Evolutionary conservation across 2,797 vertebrate genomes (phyloP).

Genomic region (Manis pentadactyla): DNA sequence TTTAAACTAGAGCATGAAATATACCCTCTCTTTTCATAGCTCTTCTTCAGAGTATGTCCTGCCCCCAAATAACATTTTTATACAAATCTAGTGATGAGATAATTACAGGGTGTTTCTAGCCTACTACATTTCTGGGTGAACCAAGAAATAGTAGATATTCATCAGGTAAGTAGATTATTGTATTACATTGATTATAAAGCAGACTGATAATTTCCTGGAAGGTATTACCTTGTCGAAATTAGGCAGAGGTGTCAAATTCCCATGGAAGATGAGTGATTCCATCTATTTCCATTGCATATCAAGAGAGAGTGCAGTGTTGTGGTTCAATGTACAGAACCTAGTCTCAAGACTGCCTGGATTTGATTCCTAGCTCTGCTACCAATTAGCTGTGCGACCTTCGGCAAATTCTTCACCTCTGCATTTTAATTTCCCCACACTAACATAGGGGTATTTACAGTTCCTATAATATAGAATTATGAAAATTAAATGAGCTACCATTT

Average conservation of each 20-base stretch:
- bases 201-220: constrained; percentile 3
- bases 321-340: neutral
- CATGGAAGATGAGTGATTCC: neutral
- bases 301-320: no score
- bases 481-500: neutral
- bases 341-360: neutral
- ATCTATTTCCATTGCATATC: neutral
- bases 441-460: neutral
- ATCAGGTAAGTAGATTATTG: neutral
- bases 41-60: neutral
- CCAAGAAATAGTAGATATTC: constrained; percentile 7
- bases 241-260: neutral
- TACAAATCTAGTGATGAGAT: neutral
- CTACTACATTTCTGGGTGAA: neutral
- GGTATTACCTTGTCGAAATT: neutral
- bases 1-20: constrained; percentile 14
- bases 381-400: neutral
- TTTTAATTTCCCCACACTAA: neutral
- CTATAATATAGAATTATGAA: neutral
- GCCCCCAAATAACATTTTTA: neutral
- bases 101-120: neutral
- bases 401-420: neutral
- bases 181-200: neutral
- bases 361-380: neutral
- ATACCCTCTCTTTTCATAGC: neutral